Evolutionary conservation across 2,797 vertebrate species (phyloP).

Genomic region (Channa striata): DNA sequence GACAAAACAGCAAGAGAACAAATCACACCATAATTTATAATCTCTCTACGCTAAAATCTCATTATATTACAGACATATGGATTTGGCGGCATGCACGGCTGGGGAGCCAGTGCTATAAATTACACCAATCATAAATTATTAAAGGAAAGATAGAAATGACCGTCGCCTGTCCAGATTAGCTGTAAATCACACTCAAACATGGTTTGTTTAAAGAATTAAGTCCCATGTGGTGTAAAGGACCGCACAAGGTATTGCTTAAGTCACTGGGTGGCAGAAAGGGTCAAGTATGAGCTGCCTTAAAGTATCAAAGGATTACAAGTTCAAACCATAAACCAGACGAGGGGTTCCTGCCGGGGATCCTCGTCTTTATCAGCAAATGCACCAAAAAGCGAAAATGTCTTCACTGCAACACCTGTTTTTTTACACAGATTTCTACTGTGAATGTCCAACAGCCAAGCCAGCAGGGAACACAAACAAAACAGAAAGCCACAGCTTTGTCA

Average conservation of each 20-base stretch:
- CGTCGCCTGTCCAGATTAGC: slow-evolving; percentile 76
- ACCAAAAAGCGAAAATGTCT: background rate
- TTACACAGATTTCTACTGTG: background rate
- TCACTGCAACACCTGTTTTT: background rate
- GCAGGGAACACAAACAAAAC: slow-evolving; percentile 19
- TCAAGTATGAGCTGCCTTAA: slow-evolving; percentile 55
- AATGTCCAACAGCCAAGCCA: slow-evolving; percentile 8
- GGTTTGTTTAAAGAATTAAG: slow-evolving; percentile 82
- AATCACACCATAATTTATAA: slow-evolving; percentile 99
- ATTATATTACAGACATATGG: slow-evolving; percentile 99
- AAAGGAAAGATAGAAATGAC: slow-evolving; percentile 90
- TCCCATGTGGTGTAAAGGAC: slow-evolving; percentile 58
- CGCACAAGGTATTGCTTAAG: slow-evolving; percentile 51
- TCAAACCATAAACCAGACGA: slow-evolving; percentile 43
- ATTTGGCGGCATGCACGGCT: slow-evolving; percentile 94
- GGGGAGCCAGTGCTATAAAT: slow-evolving; percentile 89
- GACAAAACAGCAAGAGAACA: slow-evolving; percentile 97
- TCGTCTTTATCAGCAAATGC: too few relatives aligned
- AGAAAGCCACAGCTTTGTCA: slow-evolving; percentile 14
- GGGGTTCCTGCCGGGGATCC: background rate
- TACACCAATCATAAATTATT: slow-evolving; percentile 99
- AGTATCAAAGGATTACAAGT: slow-evolving; percentile 63
- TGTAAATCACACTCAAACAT: slow-evolving; percentile 76
- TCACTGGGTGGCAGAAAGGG: slow-evolving; percentile 39
- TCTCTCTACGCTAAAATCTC: slow-evolving; percentile 97